Conservation (phyloP, 2,113 vertebrate species). For the Diglossa brunneiventris region DNA sequence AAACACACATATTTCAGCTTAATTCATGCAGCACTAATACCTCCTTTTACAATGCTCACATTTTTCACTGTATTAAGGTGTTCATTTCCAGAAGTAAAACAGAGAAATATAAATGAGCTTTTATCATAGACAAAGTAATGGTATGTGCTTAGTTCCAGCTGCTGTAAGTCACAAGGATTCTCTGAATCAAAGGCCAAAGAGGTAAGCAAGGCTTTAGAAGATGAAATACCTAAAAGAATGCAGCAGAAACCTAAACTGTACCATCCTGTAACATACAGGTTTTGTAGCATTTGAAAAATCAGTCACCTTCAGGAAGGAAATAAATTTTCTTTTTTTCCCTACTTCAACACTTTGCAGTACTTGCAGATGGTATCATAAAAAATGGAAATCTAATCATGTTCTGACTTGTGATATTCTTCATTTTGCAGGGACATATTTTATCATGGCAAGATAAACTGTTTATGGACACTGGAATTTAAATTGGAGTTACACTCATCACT, state of each 20-base stretch:
- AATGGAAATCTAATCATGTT: background rate
- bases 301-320: background rate
- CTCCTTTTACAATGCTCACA: background rate
- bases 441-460: background rate
- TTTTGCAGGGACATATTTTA: background rate
- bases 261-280: background rate
- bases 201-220: background rate
- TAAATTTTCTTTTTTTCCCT: background rate
- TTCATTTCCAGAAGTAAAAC: background rate
- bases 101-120: background rate
- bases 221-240: background rate
- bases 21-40: background rate
- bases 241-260: background rate
- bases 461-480: background rate
- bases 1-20: background rate
- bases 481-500: background rate
- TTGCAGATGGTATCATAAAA: background rate
- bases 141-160: background rate
- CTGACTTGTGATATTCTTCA: background rate
- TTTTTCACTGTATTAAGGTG: background rate
- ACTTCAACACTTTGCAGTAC: background rate
- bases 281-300: background rate
- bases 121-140: background rate
- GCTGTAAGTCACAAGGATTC: background rate
- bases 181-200: background rate